Evolutionary conservation across 2,888 invertebrate genomes (phyloP).

Genomic region (Frankliniella fusca): DNA sequence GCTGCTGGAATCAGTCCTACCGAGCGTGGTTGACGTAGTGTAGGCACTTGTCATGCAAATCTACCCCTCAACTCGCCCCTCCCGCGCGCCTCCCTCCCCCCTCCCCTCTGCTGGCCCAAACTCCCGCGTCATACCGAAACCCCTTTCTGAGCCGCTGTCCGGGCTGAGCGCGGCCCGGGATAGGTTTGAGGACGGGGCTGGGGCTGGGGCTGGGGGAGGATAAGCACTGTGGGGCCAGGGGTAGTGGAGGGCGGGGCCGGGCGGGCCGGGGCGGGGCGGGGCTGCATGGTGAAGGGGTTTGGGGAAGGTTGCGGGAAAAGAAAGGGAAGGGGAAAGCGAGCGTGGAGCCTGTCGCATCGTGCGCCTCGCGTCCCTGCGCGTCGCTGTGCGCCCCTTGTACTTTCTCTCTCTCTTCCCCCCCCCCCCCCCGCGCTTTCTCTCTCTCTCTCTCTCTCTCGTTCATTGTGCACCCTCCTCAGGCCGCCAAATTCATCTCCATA

Average conservation of each 20-base stretch:
- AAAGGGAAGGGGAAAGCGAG: too few relatives aligned
- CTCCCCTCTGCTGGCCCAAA: background rate
- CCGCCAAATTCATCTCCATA: conserved; percentile 26
- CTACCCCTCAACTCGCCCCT: background rate
- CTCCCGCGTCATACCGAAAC: conserved; percentile 18
- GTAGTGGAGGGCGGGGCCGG: background rate
- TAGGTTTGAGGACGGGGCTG: too few relatives aligned
- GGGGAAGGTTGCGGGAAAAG: too few relatives aligned
- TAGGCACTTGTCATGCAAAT: conserved; percentile 24
- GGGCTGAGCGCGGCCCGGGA: background rate
- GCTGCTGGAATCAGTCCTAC: conserved; percentile 3
- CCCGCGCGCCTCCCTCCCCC: background rate
- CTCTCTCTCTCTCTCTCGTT: background rate
- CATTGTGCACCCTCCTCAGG: conserved; percentile 23
- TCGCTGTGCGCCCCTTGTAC: too few relatives aligned
- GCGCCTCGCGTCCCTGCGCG: too few relatives aligned
- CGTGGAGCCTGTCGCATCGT: too few relatives aligned
- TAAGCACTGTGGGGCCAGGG: background rate
- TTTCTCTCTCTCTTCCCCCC: too few relatives aligned
- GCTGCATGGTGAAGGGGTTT: background rate
- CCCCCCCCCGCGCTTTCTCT: too few relatives aligned
- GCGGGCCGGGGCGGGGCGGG: background rate
- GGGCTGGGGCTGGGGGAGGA: too few relatives aligned
- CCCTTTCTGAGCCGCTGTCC: background rate
- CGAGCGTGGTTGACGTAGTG: conserved; percentile 7